These are phyloP conservation scores for Ariopsis seemanni DNA, from an alignment of 2,113 vertebrate genomes.

Conservation along the genomic window DNA sequence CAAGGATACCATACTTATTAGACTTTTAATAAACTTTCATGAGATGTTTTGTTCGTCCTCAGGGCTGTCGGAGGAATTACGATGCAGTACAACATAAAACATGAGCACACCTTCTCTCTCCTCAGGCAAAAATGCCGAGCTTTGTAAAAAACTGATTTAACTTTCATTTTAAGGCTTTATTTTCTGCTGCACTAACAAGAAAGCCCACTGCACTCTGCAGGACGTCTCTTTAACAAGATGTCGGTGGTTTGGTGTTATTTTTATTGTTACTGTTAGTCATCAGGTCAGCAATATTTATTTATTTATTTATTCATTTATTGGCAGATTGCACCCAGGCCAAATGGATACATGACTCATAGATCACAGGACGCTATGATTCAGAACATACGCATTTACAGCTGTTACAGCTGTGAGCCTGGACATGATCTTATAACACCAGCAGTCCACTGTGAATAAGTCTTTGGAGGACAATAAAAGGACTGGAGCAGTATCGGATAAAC, in stretches of 20 bases:
- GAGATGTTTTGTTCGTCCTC: neutral
- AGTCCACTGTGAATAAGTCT: neutral
- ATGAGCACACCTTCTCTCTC: neutral
- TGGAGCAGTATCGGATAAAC: neutral
- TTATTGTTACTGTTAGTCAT: slow-evolving; percentile 2
- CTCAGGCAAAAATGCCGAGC: neutral
- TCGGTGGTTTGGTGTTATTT: neutral
- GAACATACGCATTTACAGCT: too few relatives aligned
- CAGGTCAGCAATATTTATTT: neutral
- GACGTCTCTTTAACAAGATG: slow-evolving; percentile 5
- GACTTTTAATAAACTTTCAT: neutral
- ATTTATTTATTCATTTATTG: neutral
- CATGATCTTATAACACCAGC: neutral
- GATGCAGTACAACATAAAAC: neutral
- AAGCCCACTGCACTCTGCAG: neutral
- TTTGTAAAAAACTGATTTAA: neutral
- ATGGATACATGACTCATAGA: neutral
- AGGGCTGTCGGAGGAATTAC: neutral
- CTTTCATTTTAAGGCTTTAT: neutral
- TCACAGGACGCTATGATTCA: neutral
- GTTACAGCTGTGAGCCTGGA: neutral
- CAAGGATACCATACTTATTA: neutral
- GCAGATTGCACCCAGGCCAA: neutral
- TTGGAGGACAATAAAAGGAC: slow-evolving; percentile 2
- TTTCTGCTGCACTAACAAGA: neutral